phyloP scores from a whole-genome alignment of 2,797 vertebrate species.

The Anisognathus igniventris region DNA sequence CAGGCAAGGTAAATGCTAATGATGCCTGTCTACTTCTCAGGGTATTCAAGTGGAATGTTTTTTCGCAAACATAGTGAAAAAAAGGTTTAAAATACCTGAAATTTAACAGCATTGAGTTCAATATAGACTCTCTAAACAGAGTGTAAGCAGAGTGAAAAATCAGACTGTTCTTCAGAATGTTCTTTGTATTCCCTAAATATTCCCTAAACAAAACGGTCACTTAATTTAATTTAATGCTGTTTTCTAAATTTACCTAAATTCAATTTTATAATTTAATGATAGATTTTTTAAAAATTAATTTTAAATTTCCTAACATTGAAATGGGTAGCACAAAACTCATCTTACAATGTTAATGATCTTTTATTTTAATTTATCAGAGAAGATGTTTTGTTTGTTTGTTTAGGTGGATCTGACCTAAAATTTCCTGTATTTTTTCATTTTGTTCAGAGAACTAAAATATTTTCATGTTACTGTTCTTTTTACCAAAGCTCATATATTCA shows the following conservation, averaged over 20 bases:
- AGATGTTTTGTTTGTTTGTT: not conserved
- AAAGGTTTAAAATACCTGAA: not conserved
- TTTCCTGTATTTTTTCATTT: not conserved
- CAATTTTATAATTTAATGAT: not conserved
- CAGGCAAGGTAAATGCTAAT: not conserved
- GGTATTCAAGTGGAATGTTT: not conserved
- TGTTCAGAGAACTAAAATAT: not conserved
- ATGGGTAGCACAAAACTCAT: not conserved
- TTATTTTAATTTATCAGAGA: not conserved
- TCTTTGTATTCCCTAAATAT: not conserved
- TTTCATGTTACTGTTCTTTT: not conserved
- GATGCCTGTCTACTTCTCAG: not conserved
- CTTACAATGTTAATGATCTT: not conserved
- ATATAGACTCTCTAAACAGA: not conserved
- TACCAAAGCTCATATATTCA: not conserved
- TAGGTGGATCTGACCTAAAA: not conserved
- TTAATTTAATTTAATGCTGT: not conserved
- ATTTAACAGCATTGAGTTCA: not conserved
- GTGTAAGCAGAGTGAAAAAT: not conserved
- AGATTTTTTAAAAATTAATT: rapidly evolving
- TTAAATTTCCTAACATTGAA: not conserved
- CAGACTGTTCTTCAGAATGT: not conserved
- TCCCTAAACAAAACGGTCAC: not conserved
- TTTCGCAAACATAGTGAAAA: not conserved
- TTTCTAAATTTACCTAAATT: not conserved